phyloP scores from a whole-genome alignment of 2,113 vertebrate genomes.

The Silurus asotus region DNA sequence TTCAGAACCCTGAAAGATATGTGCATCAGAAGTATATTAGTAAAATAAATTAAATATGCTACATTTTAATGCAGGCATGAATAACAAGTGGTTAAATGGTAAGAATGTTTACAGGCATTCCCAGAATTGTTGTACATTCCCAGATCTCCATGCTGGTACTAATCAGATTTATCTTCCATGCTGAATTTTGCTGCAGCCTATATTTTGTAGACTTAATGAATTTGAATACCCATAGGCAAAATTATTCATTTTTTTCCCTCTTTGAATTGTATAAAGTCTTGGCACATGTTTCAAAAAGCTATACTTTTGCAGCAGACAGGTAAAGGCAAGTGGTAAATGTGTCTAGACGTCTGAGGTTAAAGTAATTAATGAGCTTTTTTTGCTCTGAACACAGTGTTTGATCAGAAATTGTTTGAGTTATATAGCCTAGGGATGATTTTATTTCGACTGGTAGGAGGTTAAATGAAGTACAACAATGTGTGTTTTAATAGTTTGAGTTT shows the following conservation, averaged over 20 bases:
- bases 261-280: slow-evolving; percentile 42
- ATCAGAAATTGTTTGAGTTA: slow-evolving; percentile 27
- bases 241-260: slow-evolving; percentile 31
- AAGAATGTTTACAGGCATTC: slow-evolving; percentile 32
- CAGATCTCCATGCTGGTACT: slow-evolving; percentile 43
- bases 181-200: slow-evolving; percentile 36
- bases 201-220: slow-evolving; percentile 51
- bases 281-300: slow-evolving; percentile 51
- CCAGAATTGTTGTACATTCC: slow-evolving; percentile 11
- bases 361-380: slow-evolving; percentile 23
- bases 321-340: slow-evolving; percentile 48
- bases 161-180: slow-evolving; percentile 53
- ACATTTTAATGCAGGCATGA: slow-evolving; percentile 43
- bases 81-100: slow-evolving; percentile 42
- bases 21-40: slow-evolving; percentile 37
- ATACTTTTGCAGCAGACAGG: slow-evolving; percentile 46
- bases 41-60: slow-evolving; percentile 27
- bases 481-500: slow-evolving; percentile 1
- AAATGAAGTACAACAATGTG: slow-evolving; percentile 11
- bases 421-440: slow-evolving; percentile 19
- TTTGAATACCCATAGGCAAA: slow-evolving; percentile 46
- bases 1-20: slow-evolving; percentile 17
- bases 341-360: slow-evolving; percentile 54
- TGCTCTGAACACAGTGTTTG: background rate
- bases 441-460: background rate